Evolutionary conservation across 92 coral and sea anemone genomes (phyloP).

Genomic region (Anthopleura xanthogrammica): DNA sequence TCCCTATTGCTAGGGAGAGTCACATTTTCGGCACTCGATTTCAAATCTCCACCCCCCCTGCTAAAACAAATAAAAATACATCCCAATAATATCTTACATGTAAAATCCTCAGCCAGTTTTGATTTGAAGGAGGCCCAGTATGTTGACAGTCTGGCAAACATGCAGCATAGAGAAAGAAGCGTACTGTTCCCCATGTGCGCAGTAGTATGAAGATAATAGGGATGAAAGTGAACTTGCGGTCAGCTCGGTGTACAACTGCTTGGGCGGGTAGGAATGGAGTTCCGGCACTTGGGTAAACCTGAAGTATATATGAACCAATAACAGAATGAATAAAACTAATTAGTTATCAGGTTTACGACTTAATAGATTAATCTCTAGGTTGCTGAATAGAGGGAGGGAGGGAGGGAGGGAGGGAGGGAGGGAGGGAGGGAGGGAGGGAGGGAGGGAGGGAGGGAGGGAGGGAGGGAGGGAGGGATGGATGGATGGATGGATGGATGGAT

Average conservation of each 20-base stretch:
- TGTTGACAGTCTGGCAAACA: constrained; percentile 20
- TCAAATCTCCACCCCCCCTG: neutral
- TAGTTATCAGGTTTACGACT: too few species aligned
- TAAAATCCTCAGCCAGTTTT: constrained; percentile 2
- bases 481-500: too few species aligned
- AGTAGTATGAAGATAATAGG: constrained; percentile 80
- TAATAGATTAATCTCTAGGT: too few species aligned
- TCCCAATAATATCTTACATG: constrained; percentile 29
- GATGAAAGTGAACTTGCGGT: constrained; percentile 71
- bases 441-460: too few species aligned
- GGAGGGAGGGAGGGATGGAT: too few species aligned
- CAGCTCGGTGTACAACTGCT: constrained; percentile 65
- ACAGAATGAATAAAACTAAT: neutral
- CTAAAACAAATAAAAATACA: neutral
- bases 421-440: too few species aligned
- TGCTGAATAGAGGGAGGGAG: too few species aligned
- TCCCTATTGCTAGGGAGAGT: too few species aligned
- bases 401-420: too few species aligned
- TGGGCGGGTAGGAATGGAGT: constrained; percentile 55
- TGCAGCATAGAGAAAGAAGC: constrained; percentile 27
- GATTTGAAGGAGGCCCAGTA: neutral
- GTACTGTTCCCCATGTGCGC: constrained; percentile 87
- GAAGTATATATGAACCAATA: neutral
- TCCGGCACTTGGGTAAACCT: constrained; percentile 31
- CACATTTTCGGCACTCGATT: too few species aligned